Conservation (phyloP, 2,113 vertebrate species). For the Bubo blakistoni region DNA sequence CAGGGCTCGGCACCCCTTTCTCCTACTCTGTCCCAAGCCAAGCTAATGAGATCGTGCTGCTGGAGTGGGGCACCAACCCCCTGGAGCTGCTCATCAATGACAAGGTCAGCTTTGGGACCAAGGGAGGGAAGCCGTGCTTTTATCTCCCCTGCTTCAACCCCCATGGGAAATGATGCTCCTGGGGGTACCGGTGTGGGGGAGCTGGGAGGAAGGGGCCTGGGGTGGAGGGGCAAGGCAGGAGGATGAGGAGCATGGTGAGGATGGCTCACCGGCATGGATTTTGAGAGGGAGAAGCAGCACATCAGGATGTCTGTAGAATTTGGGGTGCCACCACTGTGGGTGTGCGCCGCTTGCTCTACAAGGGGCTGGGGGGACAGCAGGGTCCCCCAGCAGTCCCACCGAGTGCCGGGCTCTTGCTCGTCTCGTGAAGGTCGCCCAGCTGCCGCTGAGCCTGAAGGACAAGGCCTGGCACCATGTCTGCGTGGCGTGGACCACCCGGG, state of each 20-base stretch:
- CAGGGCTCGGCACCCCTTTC: conserved; percentile 91
- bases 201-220: not conserved
- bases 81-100: conserved; percentile 96
- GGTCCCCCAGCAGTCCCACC: not conserved
- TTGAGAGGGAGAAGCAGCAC: not conserved
- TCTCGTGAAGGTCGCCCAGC: conserved; percentile 82
- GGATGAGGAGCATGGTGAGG: not conserved
- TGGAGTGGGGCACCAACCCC: conserved; percentile 89
- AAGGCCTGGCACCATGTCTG: conserved; percentile 92
- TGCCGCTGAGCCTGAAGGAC: conserved; percentile 86
- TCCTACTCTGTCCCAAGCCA: conserved; percentile 92
- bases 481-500: conserved; percentile 91
- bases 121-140: not conserved
- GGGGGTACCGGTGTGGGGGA: not conserved
- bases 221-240: not conserved
- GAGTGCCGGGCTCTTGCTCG: accelerated
- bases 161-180: not conserved
- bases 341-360: accelerated
- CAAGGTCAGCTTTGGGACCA: conserved; percentile 75
- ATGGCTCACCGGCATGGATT: accelerated
- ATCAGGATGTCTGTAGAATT: not conserved
- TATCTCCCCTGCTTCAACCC: not conserved
- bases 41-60: conserved; percentile 91
- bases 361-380: not conserved
- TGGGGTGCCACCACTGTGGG: accelerated